Percentiles rank a stretch among this genome's conserved stretches.
phyloP scores from a whole-genome alignment of 2,888 invertebrate genomes.

The Trissolcus japonicus region DNA sequence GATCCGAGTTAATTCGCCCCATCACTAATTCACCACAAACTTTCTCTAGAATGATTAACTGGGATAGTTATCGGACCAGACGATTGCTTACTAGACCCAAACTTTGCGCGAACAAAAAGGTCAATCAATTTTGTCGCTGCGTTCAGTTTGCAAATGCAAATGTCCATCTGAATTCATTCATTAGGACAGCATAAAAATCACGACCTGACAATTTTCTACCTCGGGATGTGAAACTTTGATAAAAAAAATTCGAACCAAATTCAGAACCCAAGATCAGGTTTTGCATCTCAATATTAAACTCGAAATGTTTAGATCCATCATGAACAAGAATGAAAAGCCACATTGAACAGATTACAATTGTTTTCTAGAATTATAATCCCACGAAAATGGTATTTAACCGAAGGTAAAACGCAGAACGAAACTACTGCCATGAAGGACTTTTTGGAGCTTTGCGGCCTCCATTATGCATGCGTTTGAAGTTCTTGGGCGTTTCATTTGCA shows the following conservation, averaged over 20 bases:
- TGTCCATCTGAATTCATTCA: slow-evolving; percentile 29
- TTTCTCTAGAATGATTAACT: not conserved
- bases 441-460: slow-evolving; percentile 9
- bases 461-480: slow-evolving; percentile 35
- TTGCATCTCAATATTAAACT: too few species aligned
- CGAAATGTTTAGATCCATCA: too few species aligned
- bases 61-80: slow-evolving; percentile 7
- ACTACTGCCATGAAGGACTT: too few species aligned
- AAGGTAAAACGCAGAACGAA: too few species aligned
- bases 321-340: too few species aligned
- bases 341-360: too few species aligned
- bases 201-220: not conserved
- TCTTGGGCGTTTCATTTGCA: slow-evolving; percentile 36
- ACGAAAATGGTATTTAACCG: too few species aligned
- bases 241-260: too few species aligned
- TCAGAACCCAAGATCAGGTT: too few species aligned
- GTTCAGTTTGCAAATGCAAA: slow-evolving; percentile 31
- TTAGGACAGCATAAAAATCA: slow-evolving; percentile 28
- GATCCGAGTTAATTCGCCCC: slow-evolving; percentile 9
- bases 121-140: slow-evolving; percentile 20
- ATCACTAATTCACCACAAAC: slow-evolving; percentile 2
- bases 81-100: slow-evolving; percentile 10
- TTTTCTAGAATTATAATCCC: too few species aligned
- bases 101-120: slow-evolving; percentile 22
- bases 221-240: too few species aligned